These are phyloP conservation scores for Oceanodroma leucorhoa DNA, from an alignment of 2,797 vertebrate genomes.

Conservation along the genomic window DNA sequence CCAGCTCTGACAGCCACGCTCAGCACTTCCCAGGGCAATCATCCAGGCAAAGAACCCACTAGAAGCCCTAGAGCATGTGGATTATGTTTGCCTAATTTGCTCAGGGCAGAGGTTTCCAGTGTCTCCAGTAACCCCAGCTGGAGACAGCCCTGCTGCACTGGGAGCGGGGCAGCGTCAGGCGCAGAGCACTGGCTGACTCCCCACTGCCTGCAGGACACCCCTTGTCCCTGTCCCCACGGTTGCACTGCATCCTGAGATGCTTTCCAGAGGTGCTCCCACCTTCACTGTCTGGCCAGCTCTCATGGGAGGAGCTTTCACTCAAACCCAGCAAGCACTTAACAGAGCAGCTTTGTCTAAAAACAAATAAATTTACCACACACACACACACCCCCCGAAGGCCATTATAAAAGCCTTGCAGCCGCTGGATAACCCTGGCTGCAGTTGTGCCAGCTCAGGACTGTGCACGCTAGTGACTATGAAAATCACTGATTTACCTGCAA, in stretches of 20 bases:
- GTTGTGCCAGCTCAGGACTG: neutral
- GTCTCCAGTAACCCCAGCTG: neutral
- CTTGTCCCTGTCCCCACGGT: fast-evolving
- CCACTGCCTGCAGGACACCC: neutral
- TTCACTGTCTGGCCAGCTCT: neutral
- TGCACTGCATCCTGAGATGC: neutral
- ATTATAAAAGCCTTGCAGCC: neutral
- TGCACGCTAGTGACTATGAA: neutral
- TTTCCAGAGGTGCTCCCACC: neutral
- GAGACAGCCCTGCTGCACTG: neutral
- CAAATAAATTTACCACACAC: neutral
- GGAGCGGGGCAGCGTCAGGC: neutral
- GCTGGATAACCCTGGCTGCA: neutral
- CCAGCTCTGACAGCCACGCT: neutral
- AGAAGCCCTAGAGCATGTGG: neutral
- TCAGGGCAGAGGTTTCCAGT: neutral
- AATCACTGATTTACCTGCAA: neutral
- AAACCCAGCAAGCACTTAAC: neutral
- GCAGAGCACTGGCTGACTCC: neutral
- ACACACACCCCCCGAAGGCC: neutral
- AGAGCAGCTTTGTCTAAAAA: neutral
- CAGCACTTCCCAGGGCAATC: neutral
- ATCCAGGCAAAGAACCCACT: neutral
- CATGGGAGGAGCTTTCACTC: neutral
- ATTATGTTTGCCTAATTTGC: neutral